A percentile compares a stretch with the other conserved stretches of the same genome.
These are phyloP conservation scores for Hepsetus odoe DNA, from an alignment of 2,113 vertebrate genomes.

Conservation along the genomic window DNA sequence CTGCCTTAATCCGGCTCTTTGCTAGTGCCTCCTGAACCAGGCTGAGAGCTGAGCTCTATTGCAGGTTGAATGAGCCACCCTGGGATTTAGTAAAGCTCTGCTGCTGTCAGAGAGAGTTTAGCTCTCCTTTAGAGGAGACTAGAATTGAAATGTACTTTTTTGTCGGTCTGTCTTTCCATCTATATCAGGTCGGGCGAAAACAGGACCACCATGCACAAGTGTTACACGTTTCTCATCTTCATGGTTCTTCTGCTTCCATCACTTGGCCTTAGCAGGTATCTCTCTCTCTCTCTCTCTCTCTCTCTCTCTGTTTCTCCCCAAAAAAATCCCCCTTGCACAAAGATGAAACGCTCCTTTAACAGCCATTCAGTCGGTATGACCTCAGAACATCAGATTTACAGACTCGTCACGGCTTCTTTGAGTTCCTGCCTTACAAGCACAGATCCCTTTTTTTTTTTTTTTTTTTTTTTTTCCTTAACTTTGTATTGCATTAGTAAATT, in stretches of 20 bases:
- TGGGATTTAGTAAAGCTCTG: not conserved
- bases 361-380: not conserved
- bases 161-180: not conserved
- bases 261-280: slow-evolving; percentile 94
- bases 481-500: not conserved
- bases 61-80: not conserved
- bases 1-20: not conserved
- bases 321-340: too few relatives aligned
- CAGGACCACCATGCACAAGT: slow-evolving; percentile 97
- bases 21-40: not conserved
- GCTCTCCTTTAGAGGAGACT: not conserved
- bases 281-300: not conserved
- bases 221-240: slow-evolving; percentile 97
- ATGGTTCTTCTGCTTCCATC: slow-evolving; percentile 96
- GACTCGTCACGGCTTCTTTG: not conserved
- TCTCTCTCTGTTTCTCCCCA: not conserved
- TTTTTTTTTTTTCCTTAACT: too few relatives aligned
- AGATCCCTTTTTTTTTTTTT: not conserved
- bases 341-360: not conserved
- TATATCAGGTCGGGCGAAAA: slow-evolving; percentile 90
- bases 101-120: not conserved
- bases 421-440: not conserved
- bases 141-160: not conserved
- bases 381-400: not conserved
- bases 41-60: not conserved